Conservation (phyloP, 92 coral and sea anemone species). For the Anthopleura xanthogrammica region DNA sequence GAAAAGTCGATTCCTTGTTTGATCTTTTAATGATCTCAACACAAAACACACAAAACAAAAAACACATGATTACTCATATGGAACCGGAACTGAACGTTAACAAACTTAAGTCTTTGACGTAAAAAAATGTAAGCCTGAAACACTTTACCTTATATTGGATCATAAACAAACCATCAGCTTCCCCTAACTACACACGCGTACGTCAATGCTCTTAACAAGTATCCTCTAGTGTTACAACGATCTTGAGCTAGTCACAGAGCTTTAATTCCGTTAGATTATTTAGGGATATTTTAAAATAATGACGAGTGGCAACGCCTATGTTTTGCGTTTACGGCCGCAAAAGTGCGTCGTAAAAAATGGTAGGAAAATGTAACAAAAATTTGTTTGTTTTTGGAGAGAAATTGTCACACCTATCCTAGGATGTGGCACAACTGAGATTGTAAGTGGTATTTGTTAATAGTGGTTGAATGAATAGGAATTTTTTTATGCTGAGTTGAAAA, state of each 20-base stretch:
- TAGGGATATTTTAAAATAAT: neutral
- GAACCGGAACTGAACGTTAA: neutral
- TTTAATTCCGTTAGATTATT: neutral
- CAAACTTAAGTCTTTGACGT: neutral
- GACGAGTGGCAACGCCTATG: neutral
- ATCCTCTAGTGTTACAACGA: neutral
- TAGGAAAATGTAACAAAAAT: neutral
- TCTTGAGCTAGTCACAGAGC: neutral
- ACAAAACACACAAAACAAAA: neutral
- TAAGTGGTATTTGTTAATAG: neutral
- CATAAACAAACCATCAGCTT: too few species aligned
- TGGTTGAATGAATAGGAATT: too few species aligned
- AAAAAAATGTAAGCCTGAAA: neutral
- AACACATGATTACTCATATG: neutral
- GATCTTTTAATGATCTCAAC: too few species aligned
- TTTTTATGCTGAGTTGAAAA: too few species aligned
- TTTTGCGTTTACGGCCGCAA: neutral
- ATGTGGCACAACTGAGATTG: too few species aligned
- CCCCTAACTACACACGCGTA: neutral
- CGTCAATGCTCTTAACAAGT: neutral
- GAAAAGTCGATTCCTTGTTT: too few species aligned
- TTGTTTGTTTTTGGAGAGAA: neutral
- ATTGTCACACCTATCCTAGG: neutral
- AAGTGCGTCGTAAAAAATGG: neutral
- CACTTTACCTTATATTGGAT: constrained; percentile 1